A percentile compares a stretch with the other conserved stretches of the same genome.
These are phyloP conservation scores for Cynopterus brachyotis DNA, from an alignment of 2,113 vertebrate species.

Conservation along the genomic window DNA sequence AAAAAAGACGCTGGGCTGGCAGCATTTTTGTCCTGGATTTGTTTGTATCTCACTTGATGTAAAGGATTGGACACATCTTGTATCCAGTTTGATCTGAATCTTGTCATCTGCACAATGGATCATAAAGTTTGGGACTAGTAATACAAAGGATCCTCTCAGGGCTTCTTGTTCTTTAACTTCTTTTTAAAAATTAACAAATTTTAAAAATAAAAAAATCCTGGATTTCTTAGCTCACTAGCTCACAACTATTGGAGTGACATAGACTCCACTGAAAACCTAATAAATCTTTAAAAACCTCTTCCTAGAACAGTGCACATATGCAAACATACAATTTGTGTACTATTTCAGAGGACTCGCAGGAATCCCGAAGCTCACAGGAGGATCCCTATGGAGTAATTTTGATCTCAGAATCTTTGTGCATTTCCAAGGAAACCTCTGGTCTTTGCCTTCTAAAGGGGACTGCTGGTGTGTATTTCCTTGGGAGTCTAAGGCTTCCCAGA, in stretches of 20 bases:
- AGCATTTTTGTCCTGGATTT: background rate
- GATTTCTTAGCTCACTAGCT: background rate
- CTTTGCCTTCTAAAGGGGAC: background rate
- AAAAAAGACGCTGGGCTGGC: background rate
- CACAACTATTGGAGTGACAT: background rate
- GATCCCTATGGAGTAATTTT: background rate
- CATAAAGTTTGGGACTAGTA: background rate
- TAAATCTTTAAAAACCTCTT: background rate
- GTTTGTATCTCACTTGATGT: background rate
- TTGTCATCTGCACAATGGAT: background rate
- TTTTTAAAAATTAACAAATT: background rate
- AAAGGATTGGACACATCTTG: background rate
- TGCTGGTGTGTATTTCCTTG: background rate
- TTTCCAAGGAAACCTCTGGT: constrained; percentile 4
- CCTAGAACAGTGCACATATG: accelerated
- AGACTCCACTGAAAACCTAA: background rate
- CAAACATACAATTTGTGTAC: background rate
- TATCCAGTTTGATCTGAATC: background rate
- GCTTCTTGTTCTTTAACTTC: background rate
- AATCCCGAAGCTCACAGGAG: background rate
- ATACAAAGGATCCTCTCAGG: background rate
- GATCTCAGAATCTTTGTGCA: background rate
- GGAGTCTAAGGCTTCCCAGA: background rate
- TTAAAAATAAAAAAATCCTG: background rate
- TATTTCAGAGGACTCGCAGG: background rate